Base-by-base conservation (phyloP, 2,113 vertebrate species). In the Cynopterus brachyotis region DNA sequence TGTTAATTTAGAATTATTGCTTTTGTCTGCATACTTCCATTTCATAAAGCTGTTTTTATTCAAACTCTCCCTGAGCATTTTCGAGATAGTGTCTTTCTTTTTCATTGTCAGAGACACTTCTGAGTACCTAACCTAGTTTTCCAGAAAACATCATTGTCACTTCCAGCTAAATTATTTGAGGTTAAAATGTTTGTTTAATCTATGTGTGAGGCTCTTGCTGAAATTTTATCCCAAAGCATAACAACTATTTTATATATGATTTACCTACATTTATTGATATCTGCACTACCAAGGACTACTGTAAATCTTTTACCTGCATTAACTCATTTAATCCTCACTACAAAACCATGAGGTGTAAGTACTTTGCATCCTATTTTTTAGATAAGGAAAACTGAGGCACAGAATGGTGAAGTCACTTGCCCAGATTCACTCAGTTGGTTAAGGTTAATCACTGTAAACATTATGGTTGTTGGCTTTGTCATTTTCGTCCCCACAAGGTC, bases 101-200 rank as follows among this genome's bases (percentile, higher is more conserved):
- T 59, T 69, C 76, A 16, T 57, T 62, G 55, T 66, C 45, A 88
- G 73, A 85, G n/a, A 45, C 5, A 78, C 26, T 62, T 78, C 50
- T 55, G 79, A 92, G 75, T 86, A 57, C 35, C 66, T 92, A 78
- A 40, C 83, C 83, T 84, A 85, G 84, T 86, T 86, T 95, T 92
- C 80, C 40, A 92, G 84, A 83, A 95, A 94, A 67, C 24, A 59
- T 22, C 24, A 73, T 35, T n/a, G 16, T 70, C 91, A 79, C 55
- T 90, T 57, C 55, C 69, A 93, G 26, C 76, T 80, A 70, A 96
- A 80, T 88, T 90, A 67, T 70, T 78, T 78, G 57, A 95, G 64
- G 28, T 81, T 73, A 70, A 87, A 73, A 13, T 78, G 37, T 59
- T 59, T 73, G 3, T 35, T 50, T 66, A 30, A 67, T 17, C 24